Evolutionary conservation across 2,797 vertebrate species (phyloP).

Genomic region (Bovichtus diacanthus): DNA sequence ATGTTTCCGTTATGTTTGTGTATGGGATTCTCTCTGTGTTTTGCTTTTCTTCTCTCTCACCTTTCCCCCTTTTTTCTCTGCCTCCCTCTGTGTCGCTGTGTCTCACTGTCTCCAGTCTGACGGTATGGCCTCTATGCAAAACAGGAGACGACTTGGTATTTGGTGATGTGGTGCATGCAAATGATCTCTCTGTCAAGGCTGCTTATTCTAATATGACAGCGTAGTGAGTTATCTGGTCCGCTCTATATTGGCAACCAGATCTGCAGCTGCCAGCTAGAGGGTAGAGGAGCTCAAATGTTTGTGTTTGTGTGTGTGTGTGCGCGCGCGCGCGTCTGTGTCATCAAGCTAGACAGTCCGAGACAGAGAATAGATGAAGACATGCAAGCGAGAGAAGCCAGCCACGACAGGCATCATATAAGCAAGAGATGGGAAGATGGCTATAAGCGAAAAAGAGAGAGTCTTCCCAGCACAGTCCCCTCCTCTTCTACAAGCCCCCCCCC

Average conservation of each 20-base stretch:
- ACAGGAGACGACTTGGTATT: constrained; percentile 79
- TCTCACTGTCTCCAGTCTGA: constrained; percentile 69
- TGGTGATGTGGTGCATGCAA: constrained; percentile 84
- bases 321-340: constrained; percentile 45
- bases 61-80: constrained; percentile 37
- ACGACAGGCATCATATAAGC: constrained; percentile 77
- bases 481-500: constrained; percentile 4
- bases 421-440: constrained; percentile 64
- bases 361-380: constrained; percentile 83
- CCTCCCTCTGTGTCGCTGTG: constrained; percentile 53
- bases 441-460: constrained; percentile 56
- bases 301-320: constrained; percentile 40
- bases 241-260: constrained; percentile 83
- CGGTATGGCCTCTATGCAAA: constrained; percentile 72
- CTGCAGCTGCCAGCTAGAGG: constrained; percentile 80
- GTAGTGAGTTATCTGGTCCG: constrained; percentile 82
- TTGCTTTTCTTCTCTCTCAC: constrained; percentile 37
- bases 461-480: constrained; percentile 55
- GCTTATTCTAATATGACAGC: constrained; percentile 87
- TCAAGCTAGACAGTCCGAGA: constrained; percentile 78
- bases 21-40: constrained; percentile 31
- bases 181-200: constrained; percentile 86
- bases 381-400: constrained; percentile 74
- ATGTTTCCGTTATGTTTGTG: constrained; percentile 32
- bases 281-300: constrained; percentile 62